Percentiles rank a stretch among this genome's conserved stretches.
Conservation (phyloP, 2,113 vertebrate genomes). For the Lipophrys pholis region DNA sequence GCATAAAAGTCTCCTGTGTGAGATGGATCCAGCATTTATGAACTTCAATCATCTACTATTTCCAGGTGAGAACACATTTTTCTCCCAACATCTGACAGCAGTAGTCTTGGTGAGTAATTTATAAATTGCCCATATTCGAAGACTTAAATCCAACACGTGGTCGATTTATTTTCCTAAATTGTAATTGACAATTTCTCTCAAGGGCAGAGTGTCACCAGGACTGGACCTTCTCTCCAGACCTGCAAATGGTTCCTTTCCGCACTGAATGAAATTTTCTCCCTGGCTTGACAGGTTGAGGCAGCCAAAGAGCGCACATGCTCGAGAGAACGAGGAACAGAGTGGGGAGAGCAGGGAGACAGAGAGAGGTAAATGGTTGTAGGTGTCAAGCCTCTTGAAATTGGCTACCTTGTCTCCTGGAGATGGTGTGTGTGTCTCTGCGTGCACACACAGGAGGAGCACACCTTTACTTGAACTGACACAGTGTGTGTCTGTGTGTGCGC, state of each 20-base stretch:
- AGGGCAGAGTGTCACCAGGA: constrained; percentile 21
- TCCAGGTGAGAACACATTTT: constrained; percentile 1
- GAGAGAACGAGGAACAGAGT: constrained; percentile 22
- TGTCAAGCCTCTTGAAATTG: constrained; percentile 74
- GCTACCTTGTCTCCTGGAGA: constrained; percentile 59
- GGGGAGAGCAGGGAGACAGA: constrained; percentile 9
- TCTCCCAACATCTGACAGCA: constrained; percentile 2
- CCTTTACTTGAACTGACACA: constrained; percentile 1
- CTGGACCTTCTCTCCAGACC: constrained; percentile 32
- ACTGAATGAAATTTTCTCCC: constrained; percentile 58
- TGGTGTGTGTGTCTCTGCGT: constrained; percentile 36
- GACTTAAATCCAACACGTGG: not conserved
- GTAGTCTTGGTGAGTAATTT: not conserved
- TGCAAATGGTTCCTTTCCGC: constrained; percentile 60
- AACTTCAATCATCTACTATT: constrained; percentile 6
- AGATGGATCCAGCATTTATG: not conserved
- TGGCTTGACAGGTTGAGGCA: constrained; percentile 63
- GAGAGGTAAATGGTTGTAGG: constrained; percentile 47
- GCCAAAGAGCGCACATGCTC: constrained; percentile 27
- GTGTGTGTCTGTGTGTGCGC: constrained; percentile 18
- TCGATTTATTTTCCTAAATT: constrained; percentile 6
- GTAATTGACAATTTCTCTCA: constrained; percentile 27
- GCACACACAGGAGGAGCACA: constrained; percentile 7
- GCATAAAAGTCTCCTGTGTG: not conserved
- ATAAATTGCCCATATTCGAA: not conserved